Evolutionary conservation across 2,888 invertebrate genomes (phyloP).

Genomic region (Escarpia spicata): DNA sequence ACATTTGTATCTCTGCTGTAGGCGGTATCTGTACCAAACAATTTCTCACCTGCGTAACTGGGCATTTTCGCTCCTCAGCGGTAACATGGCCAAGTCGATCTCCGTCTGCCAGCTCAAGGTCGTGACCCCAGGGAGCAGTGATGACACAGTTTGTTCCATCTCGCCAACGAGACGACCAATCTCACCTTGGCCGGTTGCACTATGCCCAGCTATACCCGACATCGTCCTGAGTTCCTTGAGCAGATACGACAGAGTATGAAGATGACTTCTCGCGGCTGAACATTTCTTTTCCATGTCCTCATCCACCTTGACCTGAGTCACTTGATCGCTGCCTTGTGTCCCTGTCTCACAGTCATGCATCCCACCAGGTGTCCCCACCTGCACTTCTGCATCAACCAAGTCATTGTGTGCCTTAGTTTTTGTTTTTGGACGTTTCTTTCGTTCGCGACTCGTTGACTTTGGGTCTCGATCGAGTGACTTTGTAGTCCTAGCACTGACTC

Average conservation of each 20-base stretch:
- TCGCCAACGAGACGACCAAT: background rate
- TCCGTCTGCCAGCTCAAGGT: constrained; percentile 6
- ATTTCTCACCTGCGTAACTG: background rate
- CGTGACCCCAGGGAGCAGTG: background rate
- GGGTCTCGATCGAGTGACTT: background rate
- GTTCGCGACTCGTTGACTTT: background rate
- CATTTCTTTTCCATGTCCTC: constrained; percentile 12
- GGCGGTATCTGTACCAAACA: background rate
- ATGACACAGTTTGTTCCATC: background rate
- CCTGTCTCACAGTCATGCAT: background rate
- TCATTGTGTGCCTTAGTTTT: background rate
- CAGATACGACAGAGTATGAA: background rate
- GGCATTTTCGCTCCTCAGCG: background rate
- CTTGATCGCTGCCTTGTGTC: background rate
- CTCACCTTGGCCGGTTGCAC: background rate
- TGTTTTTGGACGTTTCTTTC: background rate
- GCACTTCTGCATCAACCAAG: background rate
- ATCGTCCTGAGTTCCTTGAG: background rate
- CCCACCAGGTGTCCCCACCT: background rate
- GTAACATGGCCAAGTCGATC: background rate
- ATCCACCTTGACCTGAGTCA: background rate
- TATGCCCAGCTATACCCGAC: background rate
- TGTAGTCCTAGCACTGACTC: background rate
- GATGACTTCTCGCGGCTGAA: background rate
- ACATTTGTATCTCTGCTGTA: too few species aligned